A percentile compares a stretch with the other conserved stretches of the same genome.
Conservation (phyloP, 2,113 vertebrate species). For the Gambusia affinis region DNA sequence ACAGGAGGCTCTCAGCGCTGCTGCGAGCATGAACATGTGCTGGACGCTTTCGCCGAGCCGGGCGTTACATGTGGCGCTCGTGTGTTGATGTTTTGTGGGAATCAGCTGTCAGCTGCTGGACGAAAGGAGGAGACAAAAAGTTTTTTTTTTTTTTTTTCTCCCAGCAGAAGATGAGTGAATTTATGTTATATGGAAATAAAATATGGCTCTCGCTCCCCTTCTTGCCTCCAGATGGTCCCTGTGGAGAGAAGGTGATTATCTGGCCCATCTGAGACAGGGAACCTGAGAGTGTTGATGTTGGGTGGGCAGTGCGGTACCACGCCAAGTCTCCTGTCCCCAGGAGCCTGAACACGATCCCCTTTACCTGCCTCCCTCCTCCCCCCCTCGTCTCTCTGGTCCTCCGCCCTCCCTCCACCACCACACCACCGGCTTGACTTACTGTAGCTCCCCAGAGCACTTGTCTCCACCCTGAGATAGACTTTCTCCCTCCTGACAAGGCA, state of each 20-base stretch:
- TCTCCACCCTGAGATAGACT: slow-evolving; percentile 73
- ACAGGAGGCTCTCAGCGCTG: slow-evolving; percentile 53
- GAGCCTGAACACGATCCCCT: slow-evolving; percentile 78
- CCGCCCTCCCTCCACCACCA: slow-evolving; percentile 57
- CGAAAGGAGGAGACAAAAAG: neutral
- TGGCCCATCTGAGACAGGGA: slow-evolving; percentile 77
- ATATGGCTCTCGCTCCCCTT: slow-evolving; percentile 55
- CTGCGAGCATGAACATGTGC: slow-evolving; percentile 52
- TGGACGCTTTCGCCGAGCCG: slow-evolving; percentile 22
- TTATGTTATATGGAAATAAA: slow-evolving; percentile 74
- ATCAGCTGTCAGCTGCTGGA: slow-evolving; percentile 42
- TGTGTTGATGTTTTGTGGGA: slow-evolving; percentile 28
- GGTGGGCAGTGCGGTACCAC: slow-evolving; percentile 78
- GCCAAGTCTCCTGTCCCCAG: slow-evolving; percentile 79
- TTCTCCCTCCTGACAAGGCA: slow-evolving; percentile 74
- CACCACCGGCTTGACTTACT: slow-evolving; percentile 73
- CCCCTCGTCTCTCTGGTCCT: slow-evolving; percentile 65
- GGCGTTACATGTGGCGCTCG: slow-evolving; percentile 17
- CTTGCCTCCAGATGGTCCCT: slow-evolving; percentile 78
- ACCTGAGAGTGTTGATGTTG: slow-evolving; percentile 80
- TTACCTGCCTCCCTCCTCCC: slow-evolving; percentile 69
- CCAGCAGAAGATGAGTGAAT: slow-evolving; percentile 52
- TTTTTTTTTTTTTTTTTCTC: neutral
- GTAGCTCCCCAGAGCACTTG: slow-evolving; percentile 32
- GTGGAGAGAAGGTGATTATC: slow-evolving; percentile 78